phyloP scores from a whole-genome alignment of 2,113 vertebrate species.

The Sus scrofa region DNA sequence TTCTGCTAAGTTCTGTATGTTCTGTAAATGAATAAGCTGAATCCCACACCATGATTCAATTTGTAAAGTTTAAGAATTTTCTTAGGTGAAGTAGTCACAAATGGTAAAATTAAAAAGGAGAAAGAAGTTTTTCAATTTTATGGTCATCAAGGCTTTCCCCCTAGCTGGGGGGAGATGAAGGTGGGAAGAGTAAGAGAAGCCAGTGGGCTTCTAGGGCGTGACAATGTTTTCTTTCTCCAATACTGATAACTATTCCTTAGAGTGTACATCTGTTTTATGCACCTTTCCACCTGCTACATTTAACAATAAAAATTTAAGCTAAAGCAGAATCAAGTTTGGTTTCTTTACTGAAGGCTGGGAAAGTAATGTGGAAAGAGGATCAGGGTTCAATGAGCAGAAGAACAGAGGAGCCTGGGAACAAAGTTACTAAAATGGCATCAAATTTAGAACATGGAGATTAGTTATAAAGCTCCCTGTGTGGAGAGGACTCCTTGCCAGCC shows the following conservation, averaged over 20 bases:
- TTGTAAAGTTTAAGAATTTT: background rate
- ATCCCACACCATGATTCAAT: background rate
- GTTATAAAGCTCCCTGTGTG: background rate
- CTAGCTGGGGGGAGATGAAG: background rate
- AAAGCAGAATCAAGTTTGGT: background rate
- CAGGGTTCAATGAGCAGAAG: background rate
- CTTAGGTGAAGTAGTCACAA: background rate
- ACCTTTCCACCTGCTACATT: background rate
- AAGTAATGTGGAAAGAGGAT: background rate
- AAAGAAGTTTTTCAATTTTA: background rate
- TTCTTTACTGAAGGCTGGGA: constrained; percentile 3
- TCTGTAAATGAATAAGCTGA: background rate
- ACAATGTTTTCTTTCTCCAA: background rate
- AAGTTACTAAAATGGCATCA: background rate
- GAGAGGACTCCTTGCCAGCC: background rate
- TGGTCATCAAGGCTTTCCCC: background rate
- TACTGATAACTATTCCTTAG: background rate
- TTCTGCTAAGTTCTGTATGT: background rate
- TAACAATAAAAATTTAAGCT: background rate
- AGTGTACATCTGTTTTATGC: background rate
- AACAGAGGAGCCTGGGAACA: background rate
- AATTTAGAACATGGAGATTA: background rate
- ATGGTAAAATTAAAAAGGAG: background rate
- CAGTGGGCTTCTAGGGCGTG: background rate
- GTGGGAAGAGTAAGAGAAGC: background rate